Percentiles rank a stretch among this genome's conserved stretches.
Conservation (phyloP, 2,888 invertebrate species). For the Metellina segmentata region DNA sequence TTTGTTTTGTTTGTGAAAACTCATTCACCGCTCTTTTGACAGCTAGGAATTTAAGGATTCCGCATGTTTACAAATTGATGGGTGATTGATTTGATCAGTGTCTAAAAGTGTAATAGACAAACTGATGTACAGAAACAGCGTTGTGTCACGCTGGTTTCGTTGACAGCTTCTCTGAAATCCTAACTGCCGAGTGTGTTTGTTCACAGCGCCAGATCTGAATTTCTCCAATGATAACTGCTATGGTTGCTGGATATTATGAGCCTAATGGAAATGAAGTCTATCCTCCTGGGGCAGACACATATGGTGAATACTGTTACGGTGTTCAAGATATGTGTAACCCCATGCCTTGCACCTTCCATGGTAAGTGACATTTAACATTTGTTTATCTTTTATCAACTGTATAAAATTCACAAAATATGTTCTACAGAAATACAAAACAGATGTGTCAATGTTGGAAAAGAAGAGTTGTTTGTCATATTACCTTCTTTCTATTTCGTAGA, state of each 20-base stretch:
- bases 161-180: conserved; percentile 57
- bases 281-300: conserved; percentile 72
- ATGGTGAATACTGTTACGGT: conserved; percentile 74
- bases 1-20: conserved; percentile 8
- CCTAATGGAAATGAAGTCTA: conserved; percentile 75
- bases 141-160: conserved; percentile 50
- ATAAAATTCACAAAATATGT: not conserved
- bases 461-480: too few species aligned
- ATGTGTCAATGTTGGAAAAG: too few species aligned
- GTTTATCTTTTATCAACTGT: not conserved
- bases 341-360: conserved; percentile 73
- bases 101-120: conserved; percentile 23
- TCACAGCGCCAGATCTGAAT: conserved; percentile 59
- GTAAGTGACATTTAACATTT: conserved; percentile 44
- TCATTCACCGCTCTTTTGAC: conserved; percentile 28
- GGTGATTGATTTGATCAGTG: conserved; percentile 17
- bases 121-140: conserved; percentile 59
- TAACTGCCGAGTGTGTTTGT: conserved; percentile 41
- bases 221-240: conserved; percentile 76
- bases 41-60: conserved; percentile 41
- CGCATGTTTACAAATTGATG: not conserved
- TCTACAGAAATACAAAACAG: too few species aligned
- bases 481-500: too few species aligned
- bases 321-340: conserved; percentile 73
- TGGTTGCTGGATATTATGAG: conserved; percentile 77